These are phyloP conservation scores for Eristalis intricaria DNA, from an alignment of 2,888 invertebrate genomes.

Conservation along the genomic window DNA sequence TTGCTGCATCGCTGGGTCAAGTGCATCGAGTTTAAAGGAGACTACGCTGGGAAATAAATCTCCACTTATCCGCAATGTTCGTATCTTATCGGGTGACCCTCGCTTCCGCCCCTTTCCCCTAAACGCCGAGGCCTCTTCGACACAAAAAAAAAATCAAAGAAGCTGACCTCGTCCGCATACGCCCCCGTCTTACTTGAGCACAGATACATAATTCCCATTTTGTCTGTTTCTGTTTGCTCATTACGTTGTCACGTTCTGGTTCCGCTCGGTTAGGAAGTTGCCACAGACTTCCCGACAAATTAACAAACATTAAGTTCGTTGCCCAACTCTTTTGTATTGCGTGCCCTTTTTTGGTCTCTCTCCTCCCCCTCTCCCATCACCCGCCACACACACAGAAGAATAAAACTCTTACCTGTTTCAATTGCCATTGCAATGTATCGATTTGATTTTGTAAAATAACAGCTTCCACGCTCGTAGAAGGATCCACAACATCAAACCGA, in stretches of 20 bases:
- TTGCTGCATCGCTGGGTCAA: too few species aligned
- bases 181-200: neutral
- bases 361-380: neutral
- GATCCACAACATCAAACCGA: slow-evolving; percentile 68
- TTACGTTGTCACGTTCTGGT: neutral
- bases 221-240: neutral
- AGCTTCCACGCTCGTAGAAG: slow-evolving; percentile 82
- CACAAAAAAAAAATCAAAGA: too few species aligned
- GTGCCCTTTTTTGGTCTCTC: neutral
- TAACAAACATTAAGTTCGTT: slow-evolving; percentile 17
- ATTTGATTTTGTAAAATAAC: slow-evolving; percentile 85
- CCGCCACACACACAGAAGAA: neutral
- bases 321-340: slow-evolving; percentile 23
- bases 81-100: too few species aligned
- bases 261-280: neutral
- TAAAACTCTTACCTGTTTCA: slow-evolving; percentile 84
- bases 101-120: too few species aligned
- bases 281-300: neutral
- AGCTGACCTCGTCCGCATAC: neutral
- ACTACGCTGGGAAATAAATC: too few species aligned
- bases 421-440: slow-evolving; percentile 87
- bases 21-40: too few species aligned
- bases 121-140: too few species aligned
- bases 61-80: too few species aligned
- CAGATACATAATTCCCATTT: neutral